Evolutionary conservation across 2,113 vertebrate genomes (phyloP).

Genomic region (Craseonycteris thonglongyai): DNA sequence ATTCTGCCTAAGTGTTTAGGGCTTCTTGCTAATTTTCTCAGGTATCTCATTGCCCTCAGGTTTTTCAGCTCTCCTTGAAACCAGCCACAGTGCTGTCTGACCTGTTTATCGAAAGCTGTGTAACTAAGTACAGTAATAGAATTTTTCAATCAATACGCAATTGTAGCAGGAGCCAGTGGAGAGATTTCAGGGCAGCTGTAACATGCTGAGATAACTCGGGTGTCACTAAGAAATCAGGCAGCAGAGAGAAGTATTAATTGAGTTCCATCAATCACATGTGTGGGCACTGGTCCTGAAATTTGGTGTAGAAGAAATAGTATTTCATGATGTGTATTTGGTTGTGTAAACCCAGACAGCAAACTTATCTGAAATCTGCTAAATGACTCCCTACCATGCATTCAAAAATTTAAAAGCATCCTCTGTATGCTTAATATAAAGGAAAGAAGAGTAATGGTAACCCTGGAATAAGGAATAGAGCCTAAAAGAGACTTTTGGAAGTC

Average conservation of each 20-base stretch:
- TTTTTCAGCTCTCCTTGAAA: slow-evolving; percentile 55
- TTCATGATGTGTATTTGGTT: slow-evolving; percentile 45
- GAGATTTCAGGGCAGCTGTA: slow-evolving; percentile 42
- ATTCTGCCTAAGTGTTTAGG: neutral
- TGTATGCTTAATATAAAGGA: neutral
- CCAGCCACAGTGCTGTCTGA: slow-evolving; percentile 13
- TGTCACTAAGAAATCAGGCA: slow-evolving; percentile 51
- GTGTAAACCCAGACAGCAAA: slow-evolving; percentile 58
- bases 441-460: neutral
- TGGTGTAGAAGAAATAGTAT: neutral
- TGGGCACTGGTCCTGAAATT: slow-evolving; percentile 21
- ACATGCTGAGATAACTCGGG: slow-evolving; percentile 52
- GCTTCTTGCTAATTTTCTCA: slow-evolving; percentile 16
- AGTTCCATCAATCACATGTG: slow-evolving; percentile 53
- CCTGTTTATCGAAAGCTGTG: slow-evolving; percentile 68
- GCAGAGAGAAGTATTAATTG: slow-evolving; percentile 52
- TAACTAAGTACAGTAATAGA: slow-evolving; percentile 69
- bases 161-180: slow-evolving; percentile 54
- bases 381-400: too few species aligned
- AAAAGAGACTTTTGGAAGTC: neutral
- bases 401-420: neutral
- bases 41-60: neutral
- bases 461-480: neutral
- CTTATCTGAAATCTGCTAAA: neutral
- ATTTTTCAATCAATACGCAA: slow-evolving; percentile 72